Evolutionary conservation across 2,797 vertebrate species (phyloP), one percentile per base, ranked within the genome.

Genomic region (Threskiornis aethiopicus): DNA sequence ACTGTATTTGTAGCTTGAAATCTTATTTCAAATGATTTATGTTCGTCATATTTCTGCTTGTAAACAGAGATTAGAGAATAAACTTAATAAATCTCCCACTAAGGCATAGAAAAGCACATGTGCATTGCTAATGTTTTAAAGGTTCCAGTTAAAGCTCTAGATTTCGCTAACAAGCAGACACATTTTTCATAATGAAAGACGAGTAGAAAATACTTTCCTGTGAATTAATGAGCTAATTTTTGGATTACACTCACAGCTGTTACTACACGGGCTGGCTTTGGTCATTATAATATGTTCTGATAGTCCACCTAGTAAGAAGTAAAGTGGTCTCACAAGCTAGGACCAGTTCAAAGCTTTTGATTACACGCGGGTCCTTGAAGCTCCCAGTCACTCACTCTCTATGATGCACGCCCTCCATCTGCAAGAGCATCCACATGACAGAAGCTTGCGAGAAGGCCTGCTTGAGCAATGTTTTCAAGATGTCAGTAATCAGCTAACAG

Each of bases 231-330:
- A 98, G 93, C 95, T 97, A 97, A 97, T 96, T 96, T 97, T 97
- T 96, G 97, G 97, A 97, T 98, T 98, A 97, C 73, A 79, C 85
- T 97, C 90, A 64, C 90, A 97, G 95, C 96, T 98, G 96, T 97
- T 96, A 91, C 93, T 96, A 92, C 93, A 93, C 13, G 94, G 95
- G 93, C 97, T 97, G 95, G 94, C 95, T 97, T 97, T 96, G 98
- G 97, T 98, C 98, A 98, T 93, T 97, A 37, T 98, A 98, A 99
- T 98, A 92, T 17, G 87, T 98, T 98, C 97, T 98, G 98, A 98
- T 98, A 91, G 98, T 97, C 98, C 96, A 97, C 75, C 49, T 39
- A 59, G 94, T 80, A 76, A 81, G 58, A 70, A 97, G 93, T 75
- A 97, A 97, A 98, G 98, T 94, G 89, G 98, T 98, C 98, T 97